Evolutionary conservation across 2,888 invertebrate genomes (phyloP).

Genomic region (Phortica okadai): DNA sequence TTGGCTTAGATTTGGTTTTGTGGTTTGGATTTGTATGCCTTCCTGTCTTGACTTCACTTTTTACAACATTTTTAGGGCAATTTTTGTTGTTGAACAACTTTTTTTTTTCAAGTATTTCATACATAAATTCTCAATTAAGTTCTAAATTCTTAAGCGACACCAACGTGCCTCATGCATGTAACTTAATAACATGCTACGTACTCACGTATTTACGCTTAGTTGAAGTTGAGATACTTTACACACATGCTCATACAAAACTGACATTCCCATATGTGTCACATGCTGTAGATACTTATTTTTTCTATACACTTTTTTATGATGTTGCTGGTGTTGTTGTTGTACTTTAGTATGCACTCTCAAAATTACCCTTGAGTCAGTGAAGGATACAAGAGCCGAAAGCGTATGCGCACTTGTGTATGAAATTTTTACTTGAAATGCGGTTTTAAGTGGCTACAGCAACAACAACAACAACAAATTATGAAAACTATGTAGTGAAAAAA

Average conservation of each 20-base stretch:
- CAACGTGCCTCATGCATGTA: neutral
- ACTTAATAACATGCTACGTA: neutral
- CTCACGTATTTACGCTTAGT: neutral
- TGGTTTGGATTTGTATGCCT: slow-evolving; percentile 35
- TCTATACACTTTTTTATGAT: slow-evolving; percentile 10
- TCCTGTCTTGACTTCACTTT: neutral
- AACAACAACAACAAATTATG: neutral
- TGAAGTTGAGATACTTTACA: neutral
- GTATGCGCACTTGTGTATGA: neutral
- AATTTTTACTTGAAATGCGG: slow-evolving; percentile 8
- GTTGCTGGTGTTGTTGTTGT: neutral
- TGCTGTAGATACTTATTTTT: slow-evolving; percentile 11
- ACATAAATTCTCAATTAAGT: slow-evolving; percentile 2
- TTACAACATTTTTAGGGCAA: neutral
- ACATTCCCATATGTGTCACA: slow-evolving; percentile 26
- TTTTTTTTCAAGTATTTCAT: neutral
- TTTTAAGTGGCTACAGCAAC: slow-evolving; percentile 13
- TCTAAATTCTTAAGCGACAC: slow-evolving; percentile 3
- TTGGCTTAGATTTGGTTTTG: slow-evolving; percentile 60
- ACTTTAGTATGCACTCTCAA: slow-evolving; percentile 2
- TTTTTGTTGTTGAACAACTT: neutral
- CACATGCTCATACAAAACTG: neutral
- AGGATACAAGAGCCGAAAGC: neutral
- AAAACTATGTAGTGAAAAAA: neutral
- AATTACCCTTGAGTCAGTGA: slow-evolving; percentile 1